A percentile compares a stretch with the other conserved stretches of the same genome.
Evolutionary conservation across 2,888 invertebrate species (phyloP).

Genomic region (Oscheius sp.): DNA sequence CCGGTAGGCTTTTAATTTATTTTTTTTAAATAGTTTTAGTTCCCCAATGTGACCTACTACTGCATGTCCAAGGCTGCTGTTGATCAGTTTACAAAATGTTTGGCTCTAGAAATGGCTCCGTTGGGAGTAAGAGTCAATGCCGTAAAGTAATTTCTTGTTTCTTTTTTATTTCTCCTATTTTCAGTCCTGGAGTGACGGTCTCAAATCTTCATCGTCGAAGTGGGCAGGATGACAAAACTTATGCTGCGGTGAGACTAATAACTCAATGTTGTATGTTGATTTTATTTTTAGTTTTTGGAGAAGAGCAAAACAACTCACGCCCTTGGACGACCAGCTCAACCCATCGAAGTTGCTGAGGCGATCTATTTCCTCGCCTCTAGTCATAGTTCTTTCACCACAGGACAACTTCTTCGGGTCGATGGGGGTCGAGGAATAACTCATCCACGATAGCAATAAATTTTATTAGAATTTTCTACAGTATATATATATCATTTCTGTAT

Average conservation of each 20-base stretch:
- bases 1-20: conserved; percentile 72
- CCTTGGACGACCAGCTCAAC: conserved; percentile 73
- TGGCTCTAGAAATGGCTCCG: conserved; percentile 79
- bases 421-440: conserved; percentile 78
- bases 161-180: no score
- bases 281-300: conserved; percentile 88
- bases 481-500: no score
- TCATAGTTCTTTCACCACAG: conserved; percentile 86
- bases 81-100: conserved; percentile 91
- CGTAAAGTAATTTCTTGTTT: no score
- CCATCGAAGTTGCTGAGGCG: conserved; percentile 77
- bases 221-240: conserved; percentile 77
- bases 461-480: no score
- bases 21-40: conserved; percentile 73
- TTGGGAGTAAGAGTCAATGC: conserved; percentile 83
- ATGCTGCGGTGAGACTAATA: not conserved
- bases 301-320: conserved; percentile 88
- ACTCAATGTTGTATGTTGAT: no score
- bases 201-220: conserved; percentile 88
- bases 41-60: conserved; percentile 88
- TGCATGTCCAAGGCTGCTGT: conserved; percentile 87
- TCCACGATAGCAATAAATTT: conserved; percentile 53
- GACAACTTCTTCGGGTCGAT: conserved; percentile 87
- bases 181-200: conserved; percentile 88
- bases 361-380: conserved; percentile 92